Percentiles rank a stretch among this genome's conserved stretches.
Conservation (phyloP, 2,888 invertebrate species). For the Mythimna albipuncta region DNA sequence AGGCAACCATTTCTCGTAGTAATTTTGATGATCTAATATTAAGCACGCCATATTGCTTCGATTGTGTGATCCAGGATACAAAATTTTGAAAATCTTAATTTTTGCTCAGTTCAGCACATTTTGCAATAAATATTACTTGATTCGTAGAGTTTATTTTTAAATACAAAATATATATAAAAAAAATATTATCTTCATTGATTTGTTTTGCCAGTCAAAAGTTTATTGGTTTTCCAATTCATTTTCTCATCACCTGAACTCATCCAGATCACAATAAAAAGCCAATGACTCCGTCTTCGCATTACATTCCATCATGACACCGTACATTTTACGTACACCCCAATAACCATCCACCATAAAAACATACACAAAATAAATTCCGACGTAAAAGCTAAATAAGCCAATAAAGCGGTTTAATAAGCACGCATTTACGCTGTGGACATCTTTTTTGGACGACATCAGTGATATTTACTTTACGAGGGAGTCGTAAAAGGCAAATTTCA, state of each 20-base stretch:
- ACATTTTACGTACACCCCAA: slow-evolving; percentile 33
- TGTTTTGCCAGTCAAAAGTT: background rate
- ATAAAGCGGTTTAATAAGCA: slow-evolving; percentile 82
- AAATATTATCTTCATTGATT: background rate
- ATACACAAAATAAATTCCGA: slow-evolving; percentile 69
- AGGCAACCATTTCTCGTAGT: too few species aligned
- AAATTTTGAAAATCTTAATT: too few species aligned
- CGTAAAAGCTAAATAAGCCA: slow-evolving; percentile 77
- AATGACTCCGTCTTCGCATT: slow-evolving; percentile 31
- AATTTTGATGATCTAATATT: too few species aligned
- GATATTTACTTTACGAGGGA: slow-evolving; percentile 81
- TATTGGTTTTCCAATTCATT: slow-evolving; percentile 8
- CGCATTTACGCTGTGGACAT: slow-evolving; percentile 75
- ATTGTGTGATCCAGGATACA: too few species aligned
- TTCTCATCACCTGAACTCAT: background rate
- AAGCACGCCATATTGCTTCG: too few species aligned
- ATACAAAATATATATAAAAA: too few species aligned
- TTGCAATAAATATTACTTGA: background rate
- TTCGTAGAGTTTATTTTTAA: background rate
- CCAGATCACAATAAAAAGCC: slow-evolving; percentile 40
- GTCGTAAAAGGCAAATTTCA: slow-evolving; percentile 77
- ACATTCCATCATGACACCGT: slow-evolving; percentile 41
- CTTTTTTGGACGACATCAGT: slow-evolving; percentile 75
- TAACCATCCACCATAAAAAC: slow-evolving; percentile 58
- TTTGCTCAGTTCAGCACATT: too few species aligned